phyloP scores from a whole-genome alignment of 2,888 invertebrate species.

The Leucophora obtusa region DNA sequence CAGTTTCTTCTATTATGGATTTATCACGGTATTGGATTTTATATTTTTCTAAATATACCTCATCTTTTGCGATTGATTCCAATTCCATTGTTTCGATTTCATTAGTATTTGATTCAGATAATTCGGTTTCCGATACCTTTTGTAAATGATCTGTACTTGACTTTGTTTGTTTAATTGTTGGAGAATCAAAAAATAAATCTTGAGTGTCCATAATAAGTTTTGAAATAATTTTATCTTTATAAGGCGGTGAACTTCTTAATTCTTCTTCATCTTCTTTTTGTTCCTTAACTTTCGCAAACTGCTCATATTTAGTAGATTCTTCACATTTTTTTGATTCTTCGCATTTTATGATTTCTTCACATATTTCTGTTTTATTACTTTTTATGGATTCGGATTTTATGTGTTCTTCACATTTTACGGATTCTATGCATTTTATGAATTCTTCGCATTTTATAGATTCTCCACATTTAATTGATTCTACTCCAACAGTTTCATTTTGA shows the following conservation, averaged over 20 bases:
- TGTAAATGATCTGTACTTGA: background rate
- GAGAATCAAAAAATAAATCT: too few species aligned
- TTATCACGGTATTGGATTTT: background rate
- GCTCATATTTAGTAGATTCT: background rate
- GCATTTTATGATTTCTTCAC: too few species aligned
- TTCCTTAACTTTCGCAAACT: background rate
- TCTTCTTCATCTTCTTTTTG: background rate
- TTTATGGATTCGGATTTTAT: background rate
- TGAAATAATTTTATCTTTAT: too few species aligned
- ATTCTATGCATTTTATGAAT: too few species aligned
- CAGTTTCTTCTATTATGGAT: background rate
- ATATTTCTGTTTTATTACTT: too few species aligned
- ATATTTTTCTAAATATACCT: background rate
- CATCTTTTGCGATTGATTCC: background rate
- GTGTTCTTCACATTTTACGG: too few species aligned
- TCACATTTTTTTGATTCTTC: background rate
- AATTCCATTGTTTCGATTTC: background rate
- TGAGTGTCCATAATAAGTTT: too few species aligned
- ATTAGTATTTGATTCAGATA: background rate
- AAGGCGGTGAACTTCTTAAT: too few species aligned
- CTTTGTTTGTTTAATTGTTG: background rate
- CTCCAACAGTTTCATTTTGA: background rate
- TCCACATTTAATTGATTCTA: background rate
- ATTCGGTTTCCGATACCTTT: background rate
- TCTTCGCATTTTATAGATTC: background rate